Percentiles rank a stretch among this genome's conserved stretches.
Evolutionary conservation across 2,113 vertebrate species (phyloP).

Genomic region (Calyptommatus sinebrachiatus): DNA sequence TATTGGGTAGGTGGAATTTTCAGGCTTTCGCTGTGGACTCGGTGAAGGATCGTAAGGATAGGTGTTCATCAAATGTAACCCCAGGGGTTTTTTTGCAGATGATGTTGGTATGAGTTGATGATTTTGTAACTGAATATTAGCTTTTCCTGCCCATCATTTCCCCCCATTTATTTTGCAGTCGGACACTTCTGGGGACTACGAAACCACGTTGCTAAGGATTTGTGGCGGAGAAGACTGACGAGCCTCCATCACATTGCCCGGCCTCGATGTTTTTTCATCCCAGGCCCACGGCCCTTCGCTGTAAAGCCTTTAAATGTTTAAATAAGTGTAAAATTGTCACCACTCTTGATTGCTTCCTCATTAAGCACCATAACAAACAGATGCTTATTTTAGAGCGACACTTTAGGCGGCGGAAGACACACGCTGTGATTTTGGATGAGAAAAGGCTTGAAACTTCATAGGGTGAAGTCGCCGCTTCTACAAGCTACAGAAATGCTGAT

Average conservation of each 20-base stretch:
- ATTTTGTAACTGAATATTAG: no score
- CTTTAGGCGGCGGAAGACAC: conserved; percentile 4
- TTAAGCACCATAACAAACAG: conserved; percentile 27
- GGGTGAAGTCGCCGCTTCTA: background rate
- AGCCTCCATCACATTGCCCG: background rate
- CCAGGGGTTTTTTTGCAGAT: no score
- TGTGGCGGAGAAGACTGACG: conserved; percentile 58
- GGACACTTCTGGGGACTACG: conserved; percentile 51
- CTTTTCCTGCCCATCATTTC: background rate
- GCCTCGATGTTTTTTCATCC: rapidly evolving
- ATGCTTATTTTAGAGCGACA: conserved; percentile 1
- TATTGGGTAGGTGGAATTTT: no score
- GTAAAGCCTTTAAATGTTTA: background rate
- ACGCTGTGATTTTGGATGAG: background rate
- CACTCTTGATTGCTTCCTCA: conserved; percentile 10
- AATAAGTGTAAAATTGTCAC: conserved; percentile 26
- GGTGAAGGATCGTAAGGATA: no score
- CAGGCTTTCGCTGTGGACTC: no score
- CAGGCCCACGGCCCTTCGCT: background rate
- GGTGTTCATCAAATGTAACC: no score
- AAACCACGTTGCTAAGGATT: conserved; percentile 34
- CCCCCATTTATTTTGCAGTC: conserved; percentile 44
- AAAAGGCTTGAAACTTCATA: background rate
- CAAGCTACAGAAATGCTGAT: background rate
- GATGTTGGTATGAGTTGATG: no score